These are phyloP conservation scores for Phortica magna DNA, from an alignment of 2,888 invertebrate genomes.

Conservation along the genomic window DNA sequence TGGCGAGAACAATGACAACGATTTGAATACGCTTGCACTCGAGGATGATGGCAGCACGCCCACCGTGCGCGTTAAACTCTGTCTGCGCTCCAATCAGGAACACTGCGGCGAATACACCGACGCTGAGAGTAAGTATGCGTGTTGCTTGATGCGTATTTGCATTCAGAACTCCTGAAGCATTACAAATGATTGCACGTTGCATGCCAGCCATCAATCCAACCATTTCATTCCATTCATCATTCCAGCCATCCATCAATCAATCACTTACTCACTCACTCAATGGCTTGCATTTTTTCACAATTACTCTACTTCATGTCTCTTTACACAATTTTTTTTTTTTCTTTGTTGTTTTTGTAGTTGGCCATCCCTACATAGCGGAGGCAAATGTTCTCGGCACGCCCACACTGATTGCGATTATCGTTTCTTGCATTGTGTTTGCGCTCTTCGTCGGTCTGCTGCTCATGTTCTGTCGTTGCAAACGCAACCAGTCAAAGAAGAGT, in stretches of 20 bases:
- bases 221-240: slow-evolving; percentile 36
- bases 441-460: slow-evolving; percentile 86
- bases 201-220: slow-evolving; percentile 10
- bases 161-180: slow-evolving; percentile 55
- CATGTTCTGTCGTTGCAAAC: slow-evolving; percentile 91
- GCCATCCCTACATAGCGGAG: slow-evolving; percentile 88
- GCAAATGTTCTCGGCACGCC: slow-evolving; percentile 87
- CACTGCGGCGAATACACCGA: slow-evolving; percentile 91
- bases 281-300: slow-evolving; percentile 64
- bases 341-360: slow-evolving; percentile 81
- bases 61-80: slow-evolving; percentile 88
- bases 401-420: slow-evolving; percentile 87
- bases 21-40: slow-evolving; percentile 81
- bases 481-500: slow-evolving; percentile 89
- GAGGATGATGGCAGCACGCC: slow-evolving; percentile 80
- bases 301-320: slow-evolving; percentile 58
- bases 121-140: slow-evolving; percentile 86
- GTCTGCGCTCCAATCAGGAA: slow-evolving; percentile 88
- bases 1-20: slow-evolving; percentile 79
- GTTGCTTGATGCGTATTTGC: slow-evolving; percentile 46
- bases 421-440: slow-evolving; percentile 89
- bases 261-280: slow-evolving; percentile 28
- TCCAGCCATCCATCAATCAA: slow-evolving; percentile 41
- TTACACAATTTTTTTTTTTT: slow-evolving; percentile 29
- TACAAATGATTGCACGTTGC: slow-evolving; percentile 61